Evolutionary conservation across 1,140 invertebrate species (phyloP).

Genomic region (Cydia amplana): DNA sequence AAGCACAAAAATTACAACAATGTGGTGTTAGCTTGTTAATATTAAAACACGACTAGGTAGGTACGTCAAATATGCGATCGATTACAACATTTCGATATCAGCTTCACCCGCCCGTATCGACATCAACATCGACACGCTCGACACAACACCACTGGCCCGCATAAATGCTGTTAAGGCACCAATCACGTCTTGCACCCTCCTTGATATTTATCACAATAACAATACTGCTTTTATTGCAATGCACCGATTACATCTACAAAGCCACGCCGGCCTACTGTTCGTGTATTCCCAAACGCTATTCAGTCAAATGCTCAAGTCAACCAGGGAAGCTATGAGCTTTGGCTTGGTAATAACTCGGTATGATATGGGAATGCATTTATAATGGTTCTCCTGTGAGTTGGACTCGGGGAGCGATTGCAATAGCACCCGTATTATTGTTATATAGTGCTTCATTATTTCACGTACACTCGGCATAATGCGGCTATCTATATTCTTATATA

Average conservation of each 20-base stretch:
- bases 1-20: too few relatives aligned
- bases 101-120: background rate
- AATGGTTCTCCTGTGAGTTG: background rate
- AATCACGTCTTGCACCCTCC: background rate
- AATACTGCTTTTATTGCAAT: constrained; percentile 5
- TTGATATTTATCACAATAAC: background rate
- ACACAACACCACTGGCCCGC: constrained; percentile 21
- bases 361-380: background rate
- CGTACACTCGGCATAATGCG: constrained; percentile 3
- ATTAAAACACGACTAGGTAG: too few relatives aligned
- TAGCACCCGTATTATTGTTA: constrained; percentile 10
- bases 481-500: background rate
- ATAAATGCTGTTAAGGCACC: constrained; percentile 21
- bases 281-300: background rate
- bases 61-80: background rate
- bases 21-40: too few relatives aligned
- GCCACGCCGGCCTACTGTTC: background rate
- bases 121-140: background rate
- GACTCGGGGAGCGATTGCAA: background rate
- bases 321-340: background rate
- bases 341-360: background rate
- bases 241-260: background rate
- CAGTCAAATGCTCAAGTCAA: background rate
- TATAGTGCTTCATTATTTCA: constrained; percentile 28
- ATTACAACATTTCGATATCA: constrained; percentile 14